These are phyloP conservation scores for Melitaea cinxia DNA, from an alignment of 1,140 invertebrate genomes.

Conservation along the genomic window DNA sequence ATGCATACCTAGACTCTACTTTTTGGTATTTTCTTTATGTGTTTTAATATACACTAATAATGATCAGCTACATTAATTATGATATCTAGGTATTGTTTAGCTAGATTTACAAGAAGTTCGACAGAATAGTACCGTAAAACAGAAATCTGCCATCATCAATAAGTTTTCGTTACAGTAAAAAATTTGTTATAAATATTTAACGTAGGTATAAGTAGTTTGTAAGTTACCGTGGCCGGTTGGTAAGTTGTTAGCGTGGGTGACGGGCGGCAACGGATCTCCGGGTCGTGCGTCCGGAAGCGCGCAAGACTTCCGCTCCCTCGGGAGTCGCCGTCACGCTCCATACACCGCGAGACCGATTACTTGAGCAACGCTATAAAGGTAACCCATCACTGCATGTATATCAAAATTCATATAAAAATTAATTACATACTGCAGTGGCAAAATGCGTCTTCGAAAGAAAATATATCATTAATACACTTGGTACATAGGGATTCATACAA, in stretches of 20 bases:
- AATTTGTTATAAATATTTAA: background rate
- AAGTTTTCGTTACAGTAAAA: background rate
- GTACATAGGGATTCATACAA: too few species aligned
- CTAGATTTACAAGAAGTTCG: too few species aligned
- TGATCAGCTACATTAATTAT: too few species aligned
- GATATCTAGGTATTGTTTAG: too few species aligned
- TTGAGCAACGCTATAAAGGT: constrained; percentile 10
- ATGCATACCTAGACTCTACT: too few species aligned
- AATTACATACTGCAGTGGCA: too few species aligned
- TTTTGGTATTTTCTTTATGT: too few species aligned
- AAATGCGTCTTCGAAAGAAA: background rate
- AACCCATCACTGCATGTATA: background rate
- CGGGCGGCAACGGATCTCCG: constrained; percentile 61
- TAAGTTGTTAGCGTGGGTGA: constrained; percentile 3
- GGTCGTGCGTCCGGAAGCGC: constrained; percentile 58
- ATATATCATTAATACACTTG: background rate
- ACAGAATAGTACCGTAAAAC: too few species aligned
- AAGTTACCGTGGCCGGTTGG: constrained; percentile 22
- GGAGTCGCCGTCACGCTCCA: constrained; percentile 45
- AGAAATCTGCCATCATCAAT: too few species aligned
- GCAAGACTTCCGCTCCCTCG: constrained; percentile 74
- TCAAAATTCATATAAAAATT: background rate
- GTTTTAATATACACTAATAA: too few species aligned
- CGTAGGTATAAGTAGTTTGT: background rate
- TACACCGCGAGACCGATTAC: constrained; percentile 16